A percentile compares a stretch with the other conserved stretches of the same genome.
These are phyloP conservation scores for Pseudachorutes palmiensis DNA, from an alignment of 1,140 invertebrate genomes.

Conservation along the genomic window DNA sequence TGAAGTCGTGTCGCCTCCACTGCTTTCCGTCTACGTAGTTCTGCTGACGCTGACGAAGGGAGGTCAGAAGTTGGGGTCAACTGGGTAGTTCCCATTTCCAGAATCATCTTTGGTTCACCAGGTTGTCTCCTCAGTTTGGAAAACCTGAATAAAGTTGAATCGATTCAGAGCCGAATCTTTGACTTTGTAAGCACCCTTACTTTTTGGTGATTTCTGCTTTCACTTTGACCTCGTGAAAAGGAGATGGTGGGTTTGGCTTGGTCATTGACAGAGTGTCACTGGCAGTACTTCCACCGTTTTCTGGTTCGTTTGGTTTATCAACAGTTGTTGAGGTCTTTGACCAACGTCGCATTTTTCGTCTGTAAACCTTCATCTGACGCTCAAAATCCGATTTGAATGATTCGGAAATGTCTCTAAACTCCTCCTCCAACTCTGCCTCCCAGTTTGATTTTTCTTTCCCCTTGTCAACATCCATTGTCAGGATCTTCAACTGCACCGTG, in stretches of 20 bases:
- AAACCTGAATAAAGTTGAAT: slow-evolving; percentile 38
- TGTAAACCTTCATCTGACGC: slow-evolving; percentile 42
- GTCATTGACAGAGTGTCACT: slow-evolving; percentile 14
- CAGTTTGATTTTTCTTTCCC: slow-evolving; percentile 41
- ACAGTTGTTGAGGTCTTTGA: background rate
- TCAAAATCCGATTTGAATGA: slow-evolving; percentile 44
- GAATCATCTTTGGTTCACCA: slow-evolving; percentile 46
- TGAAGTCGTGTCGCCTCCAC: slow-evolving; percentile 45
- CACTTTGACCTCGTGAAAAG: slow-evolving; percentile 24
- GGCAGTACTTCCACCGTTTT: slow-evolving; percentile 2
- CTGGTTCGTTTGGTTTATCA: slow-evolving; percentile 1
- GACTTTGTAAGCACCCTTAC: background rate
- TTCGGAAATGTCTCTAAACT: slow-evolving; percentile 46
- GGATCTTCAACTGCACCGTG: background rate
- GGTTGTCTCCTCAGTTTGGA: slow-evolving; percentile 45
- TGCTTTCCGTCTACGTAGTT: slow-evolving; percentile 45
- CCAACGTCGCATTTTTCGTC: background rate
- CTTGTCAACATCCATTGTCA: background rate
- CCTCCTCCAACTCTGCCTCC: slow-evolving; percentile 46
- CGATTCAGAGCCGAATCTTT: slow-evolving; percentile 5
- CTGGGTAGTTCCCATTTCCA: slow-evolving; percentile 41
- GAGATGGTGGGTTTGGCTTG: slow-evolving; percentile 22
- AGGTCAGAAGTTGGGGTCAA: slow-evolving; percentile 28
- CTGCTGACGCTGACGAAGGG: slow-evolving; percentile 30
- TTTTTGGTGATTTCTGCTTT: slow-evolving; percentile 22